Evolutionary conservation across 2,888 invertebrate species (phyloP).

Genomic region (Thereva nobilitata): DNA sequence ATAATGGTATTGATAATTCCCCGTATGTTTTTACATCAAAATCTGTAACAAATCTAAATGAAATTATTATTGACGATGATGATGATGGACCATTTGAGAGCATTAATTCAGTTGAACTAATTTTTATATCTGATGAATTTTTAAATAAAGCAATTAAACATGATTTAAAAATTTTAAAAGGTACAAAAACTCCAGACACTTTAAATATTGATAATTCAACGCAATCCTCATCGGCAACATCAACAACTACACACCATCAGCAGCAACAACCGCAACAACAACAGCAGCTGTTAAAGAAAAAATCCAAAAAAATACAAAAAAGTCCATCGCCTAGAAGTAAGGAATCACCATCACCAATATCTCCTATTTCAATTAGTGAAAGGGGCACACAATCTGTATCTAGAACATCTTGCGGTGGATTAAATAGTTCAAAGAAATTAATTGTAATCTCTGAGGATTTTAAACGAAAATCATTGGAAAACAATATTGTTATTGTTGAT

Average conservation of each 20-base stretch:
- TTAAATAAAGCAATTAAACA: slow-evolving; percentile 43
- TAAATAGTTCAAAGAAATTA: slow-evolving; percentile 36
- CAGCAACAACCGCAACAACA: background rate
- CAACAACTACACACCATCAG: background rate
- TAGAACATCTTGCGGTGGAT: slow-evolving; percentile 2
- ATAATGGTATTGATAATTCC: background rate
- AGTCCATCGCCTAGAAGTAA: slow-evolving; percentile 17
- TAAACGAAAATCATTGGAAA: slow-evolving; percentile 42
- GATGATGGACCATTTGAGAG: slow-evolving; percentile 41
- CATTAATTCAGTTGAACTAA: slow-evolving; percentile 44
- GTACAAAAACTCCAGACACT: slow-evolving; percentile 31
- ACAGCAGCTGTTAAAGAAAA: background rate
- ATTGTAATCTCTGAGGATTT: slow-evolving; percentile 44
- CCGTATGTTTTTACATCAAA: slow-evolving; percentile 33
- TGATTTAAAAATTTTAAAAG: slow-evolving; percentile 42
- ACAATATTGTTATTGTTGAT: slow-evolving; percentile 41
- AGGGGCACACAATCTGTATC: slow-evolving; percentile 34
- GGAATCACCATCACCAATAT: slow-evolving; percentile 18
- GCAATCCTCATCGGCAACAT: background rate
- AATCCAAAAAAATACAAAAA: slow-evolving; percentile 12
- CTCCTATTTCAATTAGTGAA: slow-evolving; percentile 4
- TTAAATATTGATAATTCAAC: slow-evolving; percentile 10
- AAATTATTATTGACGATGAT: slow-evolving; percentile 31
- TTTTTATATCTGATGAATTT: slow-evolving; percentile 46
- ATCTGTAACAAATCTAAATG: slow-evolving; percentile 39